These are phyloP conservation scores for Meiosimyza platycephala DNA, from an alignment of 2,888 invertebrate genomes.

Conservation along the genomic window DNA sequence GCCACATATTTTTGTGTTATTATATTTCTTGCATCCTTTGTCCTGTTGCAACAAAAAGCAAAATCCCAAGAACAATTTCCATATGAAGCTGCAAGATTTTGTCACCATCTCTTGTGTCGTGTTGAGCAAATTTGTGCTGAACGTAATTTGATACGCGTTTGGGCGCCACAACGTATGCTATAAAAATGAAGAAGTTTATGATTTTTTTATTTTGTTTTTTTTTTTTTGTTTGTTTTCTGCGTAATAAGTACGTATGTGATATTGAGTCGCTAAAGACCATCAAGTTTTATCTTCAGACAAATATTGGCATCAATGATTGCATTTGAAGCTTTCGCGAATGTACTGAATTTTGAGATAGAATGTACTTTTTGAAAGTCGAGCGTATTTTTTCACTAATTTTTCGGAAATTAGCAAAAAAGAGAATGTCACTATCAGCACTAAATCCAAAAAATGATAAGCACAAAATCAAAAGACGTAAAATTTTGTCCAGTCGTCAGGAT, in stretches of 20 bases:
- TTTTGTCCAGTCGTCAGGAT: too few relatives aligned
- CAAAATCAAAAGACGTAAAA: too few relatives aligned
- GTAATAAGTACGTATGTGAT: slow-evolving; percentile 10
- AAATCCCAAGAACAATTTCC: not conserved
- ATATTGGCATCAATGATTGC: too few relatives aligned
- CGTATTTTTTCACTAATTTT: too few relatives aligned
- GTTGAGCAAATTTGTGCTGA: slow-evolving; percentile 9
- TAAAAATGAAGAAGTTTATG: slow-evolving; percentile 20
- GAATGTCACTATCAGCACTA: too few relatives aligned
- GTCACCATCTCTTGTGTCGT: not conserved
- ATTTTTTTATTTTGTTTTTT: not conserved
- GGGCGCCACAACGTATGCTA: slow-evolving; percentile 26
- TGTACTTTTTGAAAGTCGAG: too few relatives aligned
- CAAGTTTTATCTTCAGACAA: too few relatives aligned
- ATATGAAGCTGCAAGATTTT: not conserved
- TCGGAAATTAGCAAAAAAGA: too few relatives aligned
- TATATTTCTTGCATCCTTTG: not conserved
- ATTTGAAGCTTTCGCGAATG: too few relatives aligned
- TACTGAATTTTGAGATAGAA: too few relatives aligned
- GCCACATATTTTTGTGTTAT: not conserved
- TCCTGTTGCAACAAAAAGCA: not conserved
- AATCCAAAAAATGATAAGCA: too few relatives aligned
- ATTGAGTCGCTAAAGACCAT: not conserved
- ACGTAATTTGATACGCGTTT: slow-evolving; percentile 6
- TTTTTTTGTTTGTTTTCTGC: not conserved